Base-by-base conservation (phyloP, 2,888 invertebrate species). In the Petrolisthes manimaculis region DNA sequence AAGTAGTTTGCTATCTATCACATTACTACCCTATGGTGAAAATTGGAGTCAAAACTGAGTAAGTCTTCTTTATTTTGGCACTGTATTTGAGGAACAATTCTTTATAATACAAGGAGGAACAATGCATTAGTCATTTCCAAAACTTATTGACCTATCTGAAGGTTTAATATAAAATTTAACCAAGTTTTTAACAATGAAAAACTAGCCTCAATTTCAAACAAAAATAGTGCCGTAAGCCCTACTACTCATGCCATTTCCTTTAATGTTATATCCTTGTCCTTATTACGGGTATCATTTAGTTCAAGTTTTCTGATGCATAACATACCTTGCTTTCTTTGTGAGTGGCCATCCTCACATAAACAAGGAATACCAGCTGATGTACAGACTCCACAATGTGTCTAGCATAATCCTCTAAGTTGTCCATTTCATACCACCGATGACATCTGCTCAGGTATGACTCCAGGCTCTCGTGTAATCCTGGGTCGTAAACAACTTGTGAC, bases 261-360 rank as follows among this genome's bases (percentile, higher is more conserved):
- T 5, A 21, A 84, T n/a, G 53, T 14, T 21, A 24, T 4, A 12
- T 1, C 54, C 53, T 5, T 85, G 18, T 69, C 83, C 37, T 37
- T 37, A 2, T 37, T 37, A 37, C 0, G 37, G 37, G 37, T 37
- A 37, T 37, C 37, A 37, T 37, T 37, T 37, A 37, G 37, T 2
- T 37, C 37, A 37, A 37, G 37, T 37, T 37, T 37, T 37, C 37
- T 37, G 37, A 37, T 37, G 37, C 0, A 37, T 37, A 37, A 0
- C 92, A 92, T 92, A 96, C 96, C 93, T 95, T 95, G 21, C 96
- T 96, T 93, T 97, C 96, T 92, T 95, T 96, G 93, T 95, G 95
- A 14, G 96, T 97, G 12, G 96, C 94, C 91, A 98, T 94, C 92
- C 98, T 95, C 91, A 96, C 94, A 92, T 96, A 95, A 9, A 97